These are phyloP conservation scores for Tragelaphus oryx DNA, from an alignment of 2,797 vertebrate species.

Conservation along the genomic window DNA sequence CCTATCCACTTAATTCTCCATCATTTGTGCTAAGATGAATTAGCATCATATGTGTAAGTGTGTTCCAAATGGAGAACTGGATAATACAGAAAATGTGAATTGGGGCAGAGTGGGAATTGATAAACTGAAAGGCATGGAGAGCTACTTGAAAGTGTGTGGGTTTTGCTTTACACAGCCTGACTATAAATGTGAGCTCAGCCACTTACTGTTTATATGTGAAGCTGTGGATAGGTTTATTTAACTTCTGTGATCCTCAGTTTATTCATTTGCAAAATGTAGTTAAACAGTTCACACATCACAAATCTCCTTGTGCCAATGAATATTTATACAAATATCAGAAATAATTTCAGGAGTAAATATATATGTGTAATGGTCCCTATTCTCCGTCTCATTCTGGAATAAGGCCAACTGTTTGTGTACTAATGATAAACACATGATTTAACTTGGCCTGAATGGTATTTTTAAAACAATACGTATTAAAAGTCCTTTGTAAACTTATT, in stretches of 20 bases:
- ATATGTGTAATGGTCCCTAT: not conserved
- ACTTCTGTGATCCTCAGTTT: not conserved
- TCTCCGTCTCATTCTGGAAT: not conserved
- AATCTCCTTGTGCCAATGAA: not conserved
- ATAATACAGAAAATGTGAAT: not conserved
- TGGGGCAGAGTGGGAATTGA: not conserved
- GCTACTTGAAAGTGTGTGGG: not conserved
- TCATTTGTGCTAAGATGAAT: not conserved
- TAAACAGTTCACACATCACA: not conserved
- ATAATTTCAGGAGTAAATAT: conserved; percentile 16
- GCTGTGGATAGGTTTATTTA: not conserved
- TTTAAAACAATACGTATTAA: not conserved
- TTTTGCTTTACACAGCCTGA: not conserved
- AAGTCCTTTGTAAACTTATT: not conserved
- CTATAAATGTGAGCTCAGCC: not conserved
- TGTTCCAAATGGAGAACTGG: not conserved
- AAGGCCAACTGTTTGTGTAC: not conserved
- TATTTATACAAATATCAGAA: not conserved
- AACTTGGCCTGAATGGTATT: not conserved
- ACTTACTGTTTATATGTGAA: not conserved
- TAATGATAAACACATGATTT: not conserved
- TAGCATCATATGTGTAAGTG: not conserved
- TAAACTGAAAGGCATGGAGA: not conserved
- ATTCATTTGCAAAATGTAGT: not conserved
- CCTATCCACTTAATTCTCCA: not conserved